Evolutionary conservation across 2,797 vertebrate species (phyloP), one percentile per base, ranked within the genome.

Genomic region (Luscinia luscinia): DNA sequence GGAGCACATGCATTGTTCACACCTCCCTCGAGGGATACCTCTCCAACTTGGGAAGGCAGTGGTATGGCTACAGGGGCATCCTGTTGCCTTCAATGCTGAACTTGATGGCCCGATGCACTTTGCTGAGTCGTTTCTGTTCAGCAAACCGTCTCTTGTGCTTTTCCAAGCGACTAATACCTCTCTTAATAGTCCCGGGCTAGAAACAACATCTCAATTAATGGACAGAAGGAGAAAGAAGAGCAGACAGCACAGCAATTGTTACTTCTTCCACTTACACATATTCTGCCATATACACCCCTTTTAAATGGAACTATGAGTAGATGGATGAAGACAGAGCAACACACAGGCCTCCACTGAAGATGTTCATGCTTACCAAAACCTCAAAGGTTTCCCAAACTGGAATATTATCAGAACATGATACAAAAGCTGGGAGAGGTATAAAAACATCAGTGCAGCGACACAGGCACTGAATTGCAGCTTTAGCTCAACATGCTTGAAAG

Each of bases 1-100:
- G 94, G 95, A 97, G 95, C 94, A 95, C 97, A 97, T 96, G 96
- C 97, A 97, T 67, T 94, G 93, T 72, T 89, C 97, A 97, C 97
- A 98, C 98, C 98, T 98, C 95, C 97, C 98, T 91, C 74, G 66
- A 94, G 95, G 92, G 95, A 97, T 98, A 98, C 97, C 98, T 98
- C 97, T 96, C 80, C 97, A 68, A 77, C 94, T 96, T 85, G 93
- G 92, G 84, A 94, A 97, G 97, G 98, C 32, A 55, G 80, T 95
- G 82, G 97, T 92, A 96, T 96, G 96, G 94, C 96, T 99, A 99
- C 97, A 99, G 98, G 88, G 99, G 99, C 99, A 99, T 99, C 88
- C 98, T 98, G 98, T 99, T 99, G 58, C 99, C 99, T 97, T 99
- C 99, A 96, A 99, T 98, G 98, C 98, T 99, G 98, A 99, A 99